Evolutionary conservation across 1,140 invertebrate genomes (phyloP), one percentile per base, ranked within the genome.

Genomic region (Drosophila pandora): DNA sequence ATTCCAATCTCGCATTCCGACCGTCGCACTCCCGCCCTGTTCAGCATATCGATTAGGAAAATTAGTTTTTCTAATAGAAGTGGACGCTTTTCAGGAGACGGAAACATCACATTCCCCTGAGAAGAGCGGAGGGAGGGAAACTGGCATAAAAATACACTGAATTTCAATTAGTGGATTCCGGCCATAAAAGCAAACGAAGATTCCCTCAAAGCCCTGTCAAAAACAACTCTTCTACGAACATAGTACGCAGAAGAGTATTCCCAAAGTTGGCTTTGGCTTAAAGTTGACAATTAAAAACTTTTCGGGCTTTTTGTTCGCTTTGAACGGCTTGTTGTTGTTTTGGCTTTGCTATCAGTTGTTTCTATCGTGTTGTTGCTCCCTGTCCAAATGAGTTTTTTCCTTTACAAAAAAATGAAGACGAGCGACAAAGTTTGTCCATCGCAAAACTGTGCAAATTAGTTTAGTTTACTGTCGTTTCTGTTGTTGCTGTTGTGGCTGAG

Each of bases 221-320:
- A 67, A 50, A 41, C 41, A 48, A 61, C 49, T 59, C 30, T 32
- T 48, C 8, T 8, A 4, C 23, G 1, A 23, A 13, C 23, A 22
- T 10, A 43, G 39, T 43, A 37, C 10, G 9, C 13, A 47, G 21
- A 30, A 57, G 52, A 22, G 32, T 30, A 68, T 25, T 41, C 22
- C 1, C 50, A 34, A 67, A 63, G 58, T 67, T 67, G 41, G 32
- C 41, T 39, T 85, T 74, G 64, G 78, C 74, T 85, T 74, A 85
- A 85, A 85, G 81, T 85, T 85, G 81, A 85, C 81, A 85, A 85
- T 85, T 85, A 85, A 85, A 84, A 85, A 85, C 75, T 85, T 84
- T 37, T 64, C n/a, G 57, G 47, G 56, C 45, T 53, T 37, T 49
- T 47, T 76, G 43, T 64, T 55, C 21, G 8, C 50, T 47, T 13